These are phyloP conservation scores for Trematomus loennbergii DNA, from an alignment of 2,113 vertebrate genomes.

Conservation along the genomic window DNA sequence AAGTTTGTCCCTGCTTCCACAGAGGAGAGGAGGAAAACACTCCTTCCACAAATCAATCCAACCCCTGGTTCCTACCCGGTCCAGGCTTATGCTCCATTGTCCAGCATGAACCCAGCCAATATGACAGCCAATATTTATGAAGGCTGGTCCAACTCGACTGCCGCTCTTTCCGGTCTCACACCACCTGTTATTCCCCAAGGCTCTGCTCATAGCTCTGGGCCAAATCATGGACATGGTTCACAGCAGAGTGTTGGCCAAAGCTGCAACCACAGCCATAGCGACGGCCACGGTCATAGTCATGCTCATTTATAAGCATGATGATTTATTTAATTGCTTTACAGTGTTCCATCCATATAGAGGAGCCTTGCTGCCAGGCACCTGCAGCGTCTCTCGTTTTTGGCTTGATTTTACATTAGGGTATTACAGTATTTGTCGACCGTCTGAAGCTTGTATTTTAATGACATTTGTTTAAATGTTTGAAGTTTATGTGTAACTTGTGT, in stretches of 20 bases:
- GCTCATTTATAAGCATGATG: not conserved
- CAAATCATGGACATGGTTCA: slow-evolving; percentile 43
- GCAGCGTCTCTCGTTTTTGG: not conserved
- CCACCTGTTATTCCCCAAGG: slow-evolving; percentile 21
- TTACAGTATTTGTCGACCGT: not conserved
- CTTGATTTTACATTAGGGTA: not conserved
- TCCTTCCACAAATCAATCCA: slow-evolving; percentile 76
- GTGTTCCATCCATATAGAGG: not conserved
- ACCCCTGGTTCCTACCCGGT: slow-evolving; percentile 77
- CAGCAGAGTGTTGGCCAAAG: slow-evolving; percentile 27
- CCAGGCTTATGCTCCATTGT: slow-evolving; percentile 70
- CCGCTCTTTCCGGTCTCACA: not conserved
- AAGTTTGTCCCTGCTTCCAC: slow-evolving; percentile 66
- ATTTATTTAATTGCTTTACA: not conserved
- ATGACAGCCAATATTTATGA: slow-evolving; percentile 31
- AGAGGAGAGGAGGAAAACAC: slow-evolving; percentile 68
- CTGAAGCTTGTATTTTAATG: not conserved
- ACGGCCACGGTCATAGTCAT: not conserved
- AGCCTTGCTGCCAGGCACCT: not conserved
- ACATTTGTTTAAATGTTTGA: not conserved
- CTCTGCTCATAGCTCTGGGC: slow-evolving; percentile 14
- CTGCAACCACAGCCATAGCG: slow-evolving; percentile 41
- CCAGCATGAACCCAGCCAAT: slow-evolving; percentile 24
- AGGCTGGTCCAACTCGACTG: slow-evolving; percentile 56
- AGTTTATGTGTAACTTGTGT: not conserved